A percentile compares a stretch with the other conserved stretches of the same genome.
phyloP scores from a whole-genome alignment of 30 jellyfish, hydroid and myxozoan species.

The Pseudorhiza aurosa region DNA sequence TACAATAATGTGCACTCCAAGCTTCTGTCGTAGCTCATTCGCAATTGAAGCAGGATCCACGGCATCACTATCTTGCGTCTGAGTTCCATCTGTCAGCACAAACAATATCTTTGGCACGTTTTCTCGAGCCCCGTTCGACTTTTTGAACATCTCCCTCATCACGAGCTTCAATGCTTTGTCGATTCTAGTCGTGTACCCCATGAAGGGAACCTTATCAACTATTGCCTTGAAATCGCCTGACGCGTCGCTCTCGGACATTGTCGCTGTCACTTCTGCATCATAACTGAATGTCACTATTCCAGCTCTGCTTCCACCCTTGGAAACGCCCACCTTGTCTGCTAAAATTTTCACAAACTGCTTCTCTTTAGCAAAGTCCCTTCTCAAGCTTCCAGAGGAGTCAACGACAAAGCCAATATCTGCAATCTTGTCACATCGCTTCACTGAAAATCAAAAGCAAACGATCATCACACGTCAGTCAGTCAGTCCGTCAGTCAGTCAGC shows the following conservation, averaged over 20 bases:
- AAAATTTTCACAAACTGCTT: slow-evolving; percentile 77
- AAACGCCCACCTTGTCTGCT: slow-evolving; percentile 70
- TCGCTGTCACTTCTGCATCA: slow-evolving; percentile 75
- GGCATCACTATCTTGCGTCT: slow-evolving; percentile 79
- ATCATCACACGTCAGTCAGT: too few relatives aligned
- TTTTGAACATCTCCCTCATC: slow-evolving; percentile 57
- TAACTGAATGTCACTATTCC: slow-evolving; percentile 88
- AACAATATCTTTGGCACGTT: slow-evolving; percentile 67
- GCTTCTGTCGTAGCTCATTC: slow-evolving; percentile 59
- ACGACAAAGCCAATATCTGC: slow-evolving; percentile 79
- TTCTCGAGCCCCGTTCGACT: slow-evolving; percentile 65
- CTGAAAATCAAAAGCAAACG: slow-evolving; percentile 4
- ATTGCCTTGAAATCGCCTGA: slow-evolving; percentile 58
- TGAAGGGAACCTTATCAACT: slow-evolving; percentile 79
- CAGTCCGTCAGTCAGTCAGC: too few relatives aligned
- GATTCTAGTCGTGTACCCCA: slow-evolving; percentile 87
- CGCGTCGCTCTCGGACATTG: slow-evolving; percentile 40
- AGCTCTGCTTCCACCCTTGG: slow-evolving; percentile 76
- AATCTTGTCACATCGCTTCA: slow-evolving; percentile 9
- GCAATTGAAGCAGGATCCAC: slow-evolving; percentile 85
- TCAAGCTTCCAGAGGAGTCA: slow-evolving; percentile 89
- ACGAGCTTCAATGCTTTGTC: slow-evolving; percentile 84
- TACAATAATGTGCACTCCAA: slow-evolving; percentile 57
- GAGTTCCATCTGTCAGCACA: slow-evolving; percentile 91
- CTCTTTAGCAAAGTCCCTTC: slow-evolving; percentile 74